Base-by-base conservation (phyloP, 2,113 vertebrate species). In the Calyptomena viridis region DNA sequence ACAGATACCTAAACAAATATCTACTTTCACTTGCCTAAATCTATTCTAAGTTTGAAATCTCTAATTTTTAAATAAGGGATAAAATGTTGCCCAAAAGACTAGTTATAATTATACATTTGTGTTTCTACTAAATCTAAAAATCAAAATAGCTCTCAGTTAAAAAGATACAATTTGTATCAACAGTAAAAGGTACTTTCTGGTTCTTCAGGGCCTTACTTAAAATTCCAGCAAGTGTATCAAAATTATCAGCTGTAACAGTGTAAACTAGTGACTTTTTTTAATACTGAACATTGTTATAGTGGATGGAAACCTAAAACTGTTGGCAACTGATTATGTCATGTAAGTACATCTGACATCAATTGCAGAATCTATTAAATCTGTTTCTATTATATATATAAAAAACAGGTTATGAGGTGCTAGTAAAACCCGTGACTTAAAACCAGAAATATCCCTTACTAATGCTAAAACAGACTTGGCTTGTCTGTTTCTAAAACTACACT, bases 91-190 rank as follows among this genome's bases (percentile, higher is more conserved):
- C 98, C 97, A 98, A 98, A 99, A 98, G 96, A 97, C 98, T 98
- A 98, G 97, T 98, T 94, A 95, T 88, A 98, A 95, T 97, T 97
- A 98, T 93, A 98, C 96, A 89, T 97, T 95, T 98, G 90, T 98
- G 95, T 98, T 98, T 97, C 97, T 97, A 98, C 96, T 98, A 98
- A 97, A 97, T 97, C 98, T 98, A 98, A 97, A 99, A 98, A 98
- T 98, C 98, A 98, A 99, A 98, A 99, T 98, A 98, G 97, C 98
- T 98, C 97, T 98, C 97, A 98, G 98, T 98, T 98, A 98, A 99
- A 99, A 98, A 98, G 99, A 99, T 99, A 99, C 99, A 99, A 99
- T 99, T 99, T 99, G 99, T 99, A 99, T 99, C 99, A 99, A 99
- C 98, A 97, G 98, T 98, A 98, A 98, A 98, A 98, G 98, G 98